Evolutionary conservation across 2,888 invertebrate species (phyloP), one percentile per base, ranked within the genome.

Genomic region (Eupithecia abbreviata): DNA sequence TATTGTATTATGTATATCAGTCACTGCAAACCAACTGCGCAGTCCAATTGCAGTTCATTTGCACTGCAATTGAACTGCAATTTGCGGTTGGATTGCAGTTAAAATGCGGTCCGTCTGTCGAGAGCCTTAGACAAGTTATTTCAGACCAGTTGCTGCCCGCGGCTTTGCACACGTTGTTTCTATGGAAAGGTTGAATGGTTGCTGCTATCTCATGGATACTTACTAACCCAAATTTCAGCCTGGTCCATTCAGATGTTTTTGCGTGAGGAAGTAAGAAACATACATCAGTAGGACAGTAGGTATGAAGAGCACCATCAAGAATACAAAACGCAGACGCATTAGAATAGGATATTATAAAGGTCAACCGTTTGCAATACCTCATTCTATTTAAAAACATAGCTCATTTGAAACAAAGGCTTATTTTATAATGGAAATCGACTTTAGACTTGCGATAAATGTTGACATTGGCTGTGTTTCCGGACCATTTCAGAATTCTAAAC

Each of bases 321-420:
- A 51, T 51, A 51, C n/a, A 15, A n/a, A n/a, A 51, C n/a, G 18
- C 18, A 7, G 55, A 18, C 58, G 18, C 18, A 12, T 30, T 62
- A 62, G 30, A 62, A 62, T 30, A 30, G 62, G 62, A 62, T 18
- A 43, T 55, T 43, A 70, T 43, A 49, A 42, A 70, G 67, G 58
- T 71, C 76, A 71, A 72, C 62, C 30, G 9, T 69, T 72, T 70
- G 69, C 69, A 71, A 67, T 71, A 73, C 67, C 51, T n/a, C 41
- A 67, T 71, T 51, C 51, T 74, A 74, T 77, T 74, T 77, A 72
- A 72, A 74, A 77, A 77, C 67, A 77, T 77, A 71, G 73, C 71
- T 73, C 75, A 71, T 42, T 67, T 73, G 43, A 55, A 74, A 77
- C 75, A 75, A 75, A 77, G 67, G 70, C 58, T 47, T 71, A 49